Evolutionary conservation across 1,140 invertebrate genomes (phyloP), one percentile per base, ranked within the genome.

Genomic region (Conus ventricosus): DNA sequence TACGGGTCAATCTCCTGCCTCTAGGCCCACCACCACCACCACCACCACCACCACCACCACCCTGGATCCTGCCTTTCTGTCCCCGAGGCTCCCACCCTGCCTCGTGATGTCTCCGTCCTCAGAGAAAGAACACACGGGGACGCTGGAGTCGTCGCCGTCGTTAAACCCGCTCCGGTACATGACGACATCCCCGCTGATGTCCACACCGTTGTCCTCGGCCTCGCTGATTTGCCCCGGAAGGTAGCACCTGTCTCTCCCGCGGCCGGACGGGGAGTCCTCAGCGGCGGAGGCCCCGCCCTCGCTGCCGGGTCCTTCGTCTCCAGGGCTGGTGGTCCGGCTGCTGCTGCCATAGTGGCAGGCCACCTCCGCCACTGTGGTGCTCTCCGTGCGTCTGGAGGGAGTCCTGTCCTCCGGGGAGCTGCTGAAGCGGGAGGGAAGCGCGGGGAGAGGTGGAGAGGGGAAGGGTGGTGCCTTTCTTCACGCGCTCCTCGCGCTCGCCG

Each of bases 301-400:
- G 57, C 11, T 25, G 54, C 5, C 17, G 25, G 13, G 6, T 6
- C 11, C 10, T 6, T 83, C 51, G 25, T 51, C 81, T n/a, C 57
- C 57, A 23, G 82, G 82, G 82, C 54, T 63, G 57, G 53, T 84
- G 82, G 67, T n/a, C 17, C 6, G 15, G 67, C 25, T 67, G 23
- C 11, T 51, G 23, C 55, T 60, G 27, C 27, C 53, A 6, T 60
- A 25, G 82, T 84, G n/a, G 57, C 57, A 84, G 11, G 82, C 82
- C 82, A 84, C 27, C 82, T 84, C 82, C 53, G 82, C 82, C n/a
- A 84, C 23, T 4, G 82, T 84, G 82, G 82, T 84, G 55, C 53
- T 84, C 82, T 84, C 55, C 55, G 82, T 84, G 82, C 63, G 82
- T 20, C 55, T 20, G 54, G 57, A 67, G 67, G 60, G 10, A n/a